Evolutionary conservation across 2,113 vertebrate species (phyloP), one percentile per base, ranked within the genome.

Genomic region (Pterocles burchelli): DNA sequence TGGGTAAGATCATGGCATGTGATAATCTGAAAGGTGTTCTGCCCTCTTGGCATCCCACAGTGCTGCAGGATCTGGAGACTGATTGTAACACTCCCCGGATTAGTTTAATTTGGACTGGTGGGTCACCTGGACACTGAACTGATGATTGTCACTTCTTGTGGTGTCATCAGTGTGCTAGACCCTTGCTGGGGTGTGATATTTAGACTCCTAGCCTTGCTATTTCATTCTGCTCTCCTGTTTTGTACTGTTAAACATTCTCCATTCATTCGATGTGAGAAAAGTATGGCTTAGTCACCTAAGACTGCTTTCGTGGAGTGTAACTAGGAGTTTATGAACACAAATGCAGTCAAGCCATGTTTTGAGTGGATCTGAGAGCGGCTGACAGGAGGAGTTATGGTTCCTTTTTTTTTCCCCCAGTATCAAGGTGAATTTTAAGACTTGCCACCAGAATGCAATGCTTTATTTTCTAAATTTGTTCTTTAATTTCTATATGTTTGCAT

Each of bases 41-140:
- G 13, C 16, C 5, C 16, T 49, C 4, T 65, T 24, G 25, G 16
- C 48, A 17, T 28, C 11, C 28, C 2, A 4, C 9, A 43, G n/a
- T 33, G 15, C 11, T 49, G 5, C 15, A 49, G 70, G 49, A 48
- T 55, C 43, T 72, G 22, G n/a, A 29, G 46, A 12, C 7, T 16
- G 31, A 26, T n/a, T 0, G 0, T 13, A 58, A 36, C 9, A 11
- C 24, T 48, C 10, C 33, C 34, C 9, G 48, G 21, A 24, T 38
- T 51, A 38, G 22, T 48, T 75, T 12, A 19, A 46, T 4, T 31
- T 58, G n/a, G 31, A 7, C 36, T 52, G 1, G 22, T 21, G 31
- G 48, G 36, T 36, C 34, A 17, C 34, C 51, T 63, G 24, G 13
- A 21, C 11, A 29, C 16, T 31, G 22, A 79, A 19, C 13, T 11